A percentile compares a stretch with the other conserved stretches of the same genome.
Conservation (phyloP, 1,140 invertebrate species). For the Brachystomella parvula region DNA sequence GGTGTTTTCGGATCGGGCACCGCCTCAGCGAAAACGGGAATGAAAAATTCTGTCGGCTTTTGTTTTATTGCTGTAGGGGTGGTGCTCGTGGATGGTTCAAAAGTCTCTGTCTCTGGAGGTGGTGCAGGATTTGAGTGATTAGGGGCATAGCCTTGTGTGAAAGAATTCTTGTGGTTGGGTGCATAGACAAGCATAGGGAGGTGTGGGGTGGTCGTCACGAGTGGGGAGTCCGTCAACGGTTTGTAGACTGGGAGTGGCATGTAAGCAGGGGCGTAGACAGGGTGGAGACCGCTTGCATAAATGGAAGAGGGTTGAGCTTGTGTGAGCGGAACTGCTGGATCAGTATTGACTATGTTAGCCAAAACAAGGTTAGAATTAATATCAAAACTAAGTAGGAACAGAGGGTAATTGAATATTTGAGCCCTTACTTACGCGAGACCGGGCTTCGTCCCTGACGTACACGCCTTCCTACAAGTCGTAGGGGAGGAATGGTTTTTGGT, state of each 20-base stretch:
- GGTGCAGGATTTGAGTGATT: background rate
- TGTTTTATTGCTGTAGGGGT: background rate
- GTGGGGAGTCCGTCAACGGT: background rate
- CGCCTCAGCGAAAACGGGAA: background rate
- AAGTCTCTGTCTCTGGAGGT: background rate
- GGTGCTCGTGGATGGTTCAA: background rate
- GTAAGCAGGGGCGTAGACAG: background rate
- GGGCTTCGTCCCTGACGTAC: background rate
- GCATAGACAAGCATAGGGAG: background rate
- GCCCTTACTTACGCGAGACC: constrained; percentile 3
- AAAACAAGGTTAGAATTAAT: too few relatives aligned
- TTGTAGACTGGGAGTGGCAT: background rate
- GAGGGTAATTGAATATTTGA: background rate
- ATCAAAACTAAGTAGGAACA: too few relatives aligned
- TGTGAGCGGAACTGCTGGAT: too few relatives aligned
- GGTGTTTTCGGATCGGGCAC: background rate
- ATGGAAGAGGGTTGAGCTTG: too few relatives aligned
- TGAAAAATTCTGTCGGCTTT: background rate
- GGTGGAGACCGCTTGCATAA: background rate
- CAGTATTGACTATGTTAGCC: too few relatives aligned
- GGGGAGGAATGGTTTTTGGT: background rate
- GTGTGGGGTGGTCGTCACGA: too few relatives aligned
- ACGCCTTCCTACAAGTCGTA: background rate
- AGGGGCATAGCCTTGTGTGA: background rate
- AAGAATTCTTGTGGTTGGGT: background rate